Evolutionary conservation across 2,888 invertebrate species (phyloP), one percentile per base, ranked within the genome.

Genomic region (Sussaba pulchella): DNA sequence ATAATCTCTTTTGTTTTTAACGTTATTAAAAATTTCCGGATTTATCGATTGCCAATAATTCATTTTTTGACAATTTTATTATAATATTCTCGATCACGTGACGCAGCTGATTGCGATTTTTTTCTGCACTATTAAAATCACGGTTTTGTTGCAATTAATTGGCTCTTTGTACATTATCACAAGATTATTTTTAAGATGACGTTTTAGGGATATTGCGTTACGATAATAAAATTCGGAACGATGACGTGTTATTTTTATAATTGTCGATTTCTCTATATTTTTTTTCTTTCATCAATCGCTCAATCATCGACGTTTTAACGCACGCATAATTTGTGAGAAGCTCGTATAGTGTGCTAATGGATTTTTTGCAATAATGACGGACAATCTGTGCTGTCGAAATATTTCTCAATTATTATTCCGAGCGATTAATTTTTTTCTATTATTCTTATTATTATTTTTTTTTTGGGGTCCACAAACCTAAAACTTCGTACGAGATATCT

Each of bases 101-200:
- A 61, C 47, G 43, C 66, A 41, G 43, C 47, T 69, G 39, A 19
- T 66, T 50, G 12, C 19, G n/a, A 61, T 12, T 52, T n/a, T n/a
- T 54, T 17, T 24, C 14, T 5, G 36, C 6, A 14, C 52, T 14
- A 39, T 54, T 26, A 3, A 41, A 54, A n/a, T 17, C 19, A 36
- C 41, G 17, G 24, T 31, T n/a, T 10, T 61, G 1, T 47, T 61
- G 59, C 71, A 39, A 50, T 86, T 72, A 87, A 87, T 83, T 85
- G 76, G 84, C 83, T 85, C 82, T 86, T 85, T 80, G 84, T 75
- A 82, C 64, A 80, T 87, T 88, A 88, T 89, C 87, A 89, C 87
- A 89, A 88, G 81, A 86, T 84, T 88, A 85, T 81, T 80, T 61
- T 21, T 50, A 24, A 50, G 14, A 75, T 3, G 52, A 69, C 14